Conservation (phyloP, 37 sponge, comb jelly and placozoan genomes). For the Beroe ovata region DNA sequence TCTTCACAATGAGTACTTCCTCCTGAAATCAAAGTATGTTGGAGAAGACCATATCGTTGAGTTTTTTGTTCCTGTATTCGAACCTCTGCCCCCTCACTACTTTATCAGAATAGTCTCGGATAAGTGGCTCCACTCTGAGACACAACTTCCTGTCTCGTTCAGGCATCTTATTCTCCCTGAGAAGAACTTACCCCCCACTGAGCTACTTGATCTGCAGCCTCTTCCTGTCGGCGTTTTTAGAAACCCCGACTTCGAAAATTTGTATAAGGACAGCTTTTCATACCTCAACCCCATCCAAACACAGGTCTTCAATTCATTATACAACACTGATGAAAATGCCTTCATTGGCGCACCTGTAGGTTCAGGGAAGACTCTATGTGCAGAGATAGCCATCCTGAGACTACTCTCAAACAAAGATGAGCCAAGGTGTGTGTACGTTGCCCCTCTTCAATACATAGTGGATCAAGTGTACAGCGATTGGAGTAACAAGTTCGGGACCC, state of each 20-base stretch:
- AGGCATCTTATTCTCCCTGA: conserved; percentile 97
- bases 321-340: conserved; percentile 97
- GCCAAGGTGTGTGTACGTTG: conserved; percentile 85
- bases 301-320: conserved; percentile 96
- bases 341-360: conserved; percentile 97
- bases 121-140: conserved; percentile 85
- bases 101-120: conserved; percentile 88
- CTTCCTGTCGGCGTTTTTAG: conserved; percentile 92
- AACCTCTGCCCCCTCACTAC: conserved; percentile 99
- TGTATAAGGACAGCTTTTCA: conserved; percentile 88
- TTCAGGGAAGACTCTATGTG: conserved; percentile 98
- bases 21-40: conserved; percentile 92
- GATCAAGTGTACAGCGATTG: conserved; percentile 90
- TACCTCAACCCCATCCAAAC: conserved; percentile 98
- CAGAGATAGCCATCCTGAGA: conserved; percentile 93
- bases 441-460: conserved; percentile 86
- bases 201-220: conserved; percentile 95
- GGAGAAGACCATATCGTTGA: conserved; percentile 85
- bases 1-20: conserved; percentile 94
- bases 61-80: conserved; percentile 98
- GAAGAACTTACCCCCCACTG: conserved; percentile 97
- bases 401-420: conserved; percentile 75
- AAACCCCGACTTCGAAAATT: conserved; percentile 77
- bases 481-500: conserved; percentile 82
- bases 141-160: conserved; percentile 94